These are phyloP conservation scores for Oriolus oriolus DNA, from an alignment of 2,113 vertebrate species.

Conservation along the genomic window DNA sequence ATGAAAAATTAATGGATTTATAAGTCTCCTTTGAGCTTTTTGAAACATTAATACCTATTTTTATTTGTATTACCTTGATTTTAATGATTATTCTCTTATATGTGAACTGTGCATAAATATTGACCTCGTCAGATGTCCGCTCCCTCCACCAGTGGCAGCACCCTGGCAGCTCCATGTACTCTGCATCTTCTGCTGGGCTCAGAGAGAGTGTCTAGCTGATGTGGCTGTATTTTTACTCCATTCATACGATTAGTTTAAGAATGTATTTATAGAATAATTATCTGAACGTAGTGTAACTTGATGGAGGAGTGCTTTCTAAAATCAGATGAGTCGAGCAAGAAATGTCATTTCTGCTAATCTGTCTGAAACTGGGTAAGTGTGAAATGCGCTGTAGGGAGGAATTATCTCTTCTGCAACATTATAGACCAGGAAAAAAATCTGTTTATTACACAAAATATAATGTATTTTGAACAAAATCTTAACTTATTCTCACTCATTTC, in stretches of 20 bases:
- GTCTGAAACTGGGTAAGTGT: constrained; percentile 21
- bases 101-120: background rate
- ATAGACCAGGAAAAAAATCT: background rate
- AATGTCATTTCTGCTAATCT: constrained; percentile 51
- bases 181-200: background rate
- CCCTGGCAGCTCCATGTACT: background rate
- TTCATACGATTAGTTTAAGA: constrained; percentile 7
- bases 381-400: constrained; percentile 35
- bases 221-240: background rate
- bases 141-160: background rate
- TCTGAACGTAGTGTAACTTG: background rate
- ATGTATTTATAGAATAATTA: constrained; percentile 29
- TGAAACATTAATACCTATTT: constrained; percentile 17
- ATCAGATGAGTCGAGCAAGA: constrained; percentile 3
- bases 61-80: constrained; percentile 1
- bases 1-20: constrained; percentile 40
- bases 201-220: background rate
- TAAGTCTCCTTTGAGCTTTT: constrained; percentile 5
- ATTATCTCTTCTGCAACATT: constrained; percentile 32
- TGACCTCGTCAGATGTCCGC: background rate
- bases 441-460: background rate
- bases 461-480: background rate
- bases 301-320: constrained; percentile 43
- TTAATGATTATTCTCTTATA: background rate
- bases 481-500: background rate